These are phyloP conservation scores for Phycodurus eques DNA, from an alignment of 2,113 vertebrate species.

Conservation along the genomic window DNA sequence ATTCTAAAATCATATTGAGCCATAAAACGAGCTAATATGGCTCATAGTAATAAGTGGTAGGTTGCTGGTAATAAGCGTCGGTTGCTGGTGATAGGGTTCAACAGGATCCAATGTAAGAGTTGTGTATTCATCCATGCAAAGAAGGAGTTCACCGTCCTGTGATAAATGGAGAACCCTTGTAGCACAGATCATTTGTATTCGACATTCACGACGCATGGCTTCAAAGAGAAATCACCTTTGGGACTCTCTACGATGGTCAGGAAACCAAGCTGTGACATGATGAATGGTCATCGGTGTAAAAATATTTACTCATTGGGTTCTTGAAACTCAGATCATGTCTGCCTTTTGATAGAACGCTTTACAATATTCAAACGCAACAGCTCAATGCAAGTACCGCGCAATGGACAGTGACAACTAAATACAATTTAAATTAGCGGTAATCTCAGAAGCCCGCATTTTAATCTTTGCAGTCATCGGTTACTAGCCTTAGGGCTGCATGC, in stretches of 20 bases:
- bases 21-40: not conserved
- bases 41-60: no score
- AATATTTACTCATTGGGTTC: not conserved
- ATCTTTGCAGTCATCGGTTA: not conserved
- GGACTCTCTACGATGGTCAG: slow-evolving; percentile 56
- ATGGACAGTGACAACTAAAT: not conserved
- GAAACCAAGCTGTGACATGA: slow-evolving; percentile 56
- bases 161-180: slow-evolving; percentile 39
- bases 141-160: slow-evolving; percentile 32
- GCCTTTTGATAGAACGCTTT: not conserved
- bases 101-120: slow-evolving; percentile 40
- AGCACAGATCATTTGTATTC: slow-evolving; percentile 57
- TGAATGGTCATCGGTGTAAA: slow-evolving; percentile 6
- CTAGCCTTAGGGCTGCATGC: not conserved
- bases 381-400: not conserved
- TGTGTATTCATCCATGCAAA: slow-evolving; percentile 41
- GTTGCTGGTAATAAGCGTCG: not conserved
- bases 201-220: slow-evolving; percentile 59
- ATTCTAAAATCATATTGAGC: not conserved
- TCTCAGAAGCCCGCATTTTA: not conserved
- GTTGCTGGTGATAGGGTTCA: slow-evolving; percentile 23
- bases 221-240: slow-evolving; percentile 57
- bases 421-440: not conserved
- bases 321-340: not conserved
- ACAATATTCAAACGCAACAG: not conserved